phyloP scores from a whole-genome alignment of 2,888 invertebrate species.

The Agapostemon virescens region DNA sequence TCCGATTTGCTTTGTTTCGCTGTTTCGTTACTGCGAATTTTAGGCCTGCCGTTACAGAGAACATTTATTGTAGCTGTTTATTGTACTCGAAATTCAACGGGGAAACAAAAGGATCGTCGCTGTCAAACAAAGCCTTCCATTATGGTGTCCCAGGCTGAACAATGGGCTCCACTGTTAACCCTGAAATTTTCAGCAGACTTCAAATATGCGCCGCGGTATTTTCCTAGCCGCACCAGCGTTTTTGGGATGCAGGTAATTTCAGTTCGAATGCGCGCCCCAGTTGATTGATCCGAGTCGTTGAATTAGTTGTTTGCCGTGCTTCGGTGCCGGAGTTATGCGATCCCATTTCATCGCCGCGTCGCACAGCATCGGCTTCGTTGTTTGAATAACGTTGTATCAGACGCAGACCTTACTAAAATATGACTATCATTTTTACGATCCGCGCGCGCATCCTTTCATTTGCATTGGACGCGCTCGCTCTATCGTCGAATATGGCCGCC shows the following conservation, averaged over 20 bases:
- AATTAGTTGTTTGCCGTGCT: conserved; percentile 24
- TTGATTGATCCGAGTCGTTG: conserved; percentile 3
- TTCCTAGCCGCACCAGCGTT: not conserved
- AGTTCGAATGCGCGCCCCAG: not conserved
- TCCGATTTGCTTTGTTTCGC: conserved; percentile 17
- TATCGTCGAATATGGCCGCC: conserved; percentile 28
- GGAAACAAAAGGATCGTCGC: conserved; percentile 34
- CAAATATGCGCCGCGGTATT: conserved; percentile 6
- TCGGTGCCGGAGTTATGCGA: not conserved
- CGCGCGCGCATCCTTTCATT: conserved; percentile 35
- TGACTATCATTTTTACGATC: conserved; percentile 40
- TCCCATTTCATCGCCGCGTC: not conserved
- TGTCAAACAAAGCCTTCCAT: conserved; percentile 34
- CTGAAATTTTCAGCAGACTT: conserved; percentile 37
- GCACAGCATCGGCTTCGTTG: not conserved
- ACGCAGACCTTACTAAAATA: conserved; percentile 17
- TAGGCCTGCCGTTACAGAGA: conserved; percentile 2
- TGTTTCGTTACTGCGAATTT: conserved; percentile 9
- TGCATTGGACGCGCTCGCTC: conserved; percentile 22
- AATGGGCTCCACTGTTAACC: conserved; percentile 20
- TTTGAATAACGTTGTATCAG: conserved; percentile 20
- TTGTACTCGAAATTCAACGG: conserved; percentile 30
- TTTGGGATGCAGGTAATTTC: not conserved
- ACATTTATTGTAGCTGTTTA: conserved; percentile 43
- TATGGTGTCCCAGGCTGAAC: conserved; percentile 16